Percentiles rank a stretch among this genome's conserved stretches.
Conservation (phyloP, 2,888 invertebrate species). For the Lithophane socia region DNA sequence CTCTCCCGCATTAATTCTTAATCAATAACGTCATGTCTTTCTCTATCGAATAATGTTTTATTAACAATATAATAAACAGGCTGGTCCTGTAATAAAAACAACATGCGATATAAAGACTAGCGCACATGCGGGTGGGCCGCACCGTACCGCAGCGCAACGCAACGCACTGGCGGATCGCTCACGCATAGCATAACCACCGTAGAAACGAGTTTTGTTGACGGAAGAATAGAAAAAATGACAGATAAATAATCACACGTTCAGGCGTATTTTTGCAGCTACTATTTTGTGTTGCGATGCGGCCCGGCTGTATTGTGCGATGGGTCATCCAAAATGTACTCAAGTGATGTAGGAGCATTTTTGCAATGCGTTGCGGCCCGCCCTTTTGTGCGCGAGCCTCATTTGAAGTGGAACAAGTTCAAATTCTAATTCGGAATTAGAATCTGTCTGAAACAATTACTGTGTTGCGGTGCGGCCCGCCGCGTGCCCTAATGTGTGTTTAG, state of each 20-base stretch:
- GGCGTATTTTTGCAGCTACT: neutral
- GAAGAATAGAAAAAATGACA: too few relatives aligned
- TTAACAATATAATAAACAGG: constrained; percentile 42
- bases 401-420: neutral
- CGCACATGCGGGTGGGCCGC: neutral
- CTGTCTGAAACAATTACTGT: neutral
- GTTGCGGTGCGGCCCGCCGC: neutral
- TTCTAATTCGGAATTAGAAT: neutral
- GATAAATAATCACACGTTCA: neutral
- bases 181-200: too few relatives aligned
- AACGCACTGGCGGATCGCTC: neutral
- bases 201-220: too few relatives aligned
- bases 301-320: too few relatives aligned
- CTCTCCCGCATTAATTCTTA: neutral
- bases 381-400: too few relatives aligned
- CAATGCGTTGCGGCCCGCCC: too few relatives aligned
- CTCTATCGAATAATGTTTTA: constrained; percentile 45
- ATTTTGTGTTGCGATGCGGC: neutral
- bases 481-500: neutral
- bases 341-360: neutral
- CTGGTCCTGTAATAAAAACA: constrained; percentile 40
- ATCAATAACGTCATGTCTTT: constrained; percentile 17
- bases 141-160: neutral
- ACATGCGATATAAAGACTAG: constrained; percentile 21
- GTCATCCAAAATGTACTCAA: neutral